phyloP scores from a whole-genome alignment of 2,888 invertebrate genomes.

The Stramonita haemastoma region DNA sequence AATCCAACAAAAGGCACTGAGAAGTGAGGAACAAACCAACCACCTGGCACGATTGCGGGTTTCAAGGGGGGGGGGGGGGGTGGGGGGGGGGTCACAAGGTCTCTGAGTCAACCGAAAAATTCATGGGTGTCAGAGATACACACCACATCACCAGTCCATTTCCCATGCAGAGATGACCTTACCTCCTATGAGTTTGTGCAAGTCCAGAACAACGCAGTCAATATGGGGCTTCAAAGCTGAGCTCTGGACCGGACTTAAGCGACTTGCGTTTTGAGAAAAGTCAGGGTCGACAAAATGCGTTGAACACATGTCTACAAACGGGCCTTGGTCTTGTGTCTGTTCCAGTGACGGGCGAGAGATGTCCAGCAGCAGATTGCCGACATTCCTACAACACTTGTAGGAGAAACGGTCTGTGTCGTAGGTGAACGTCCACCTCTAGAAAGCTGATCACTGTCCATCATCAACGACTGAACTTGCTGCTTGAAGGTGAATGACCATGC shows the following conservation, averaged over 20 bases:
- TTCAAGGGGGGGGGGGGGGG: no score
- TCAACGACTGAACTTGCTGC: conserved; percentile 84
- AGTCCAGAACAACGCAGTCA: conserved; percentile 83
- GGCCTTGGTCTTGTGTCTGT: conserved; percentile 89
- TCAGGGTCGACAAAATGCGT: conserved; percentile 83
- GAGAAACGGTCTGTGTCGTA: conserved; percentile 86
- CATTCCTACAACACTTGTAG: conserved; percentile 87
- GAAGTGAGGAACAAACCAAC: background rate
- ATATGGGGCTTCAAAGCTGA: conserved; percentile 82
- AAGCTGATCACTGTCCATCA: conserved; percentile 90
- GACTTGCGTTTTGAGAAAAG: conserved; percentile 83
- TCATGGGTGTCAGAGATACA: background rate
- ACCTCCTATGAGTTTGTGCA: conserved; percentile 81
- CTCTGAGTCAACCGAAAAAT: no score
- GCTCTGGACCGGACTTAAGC: conserved; percentile 83
- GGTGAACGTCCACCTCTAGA: conserved; percentile 79
- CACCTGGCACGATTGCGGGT: no score
- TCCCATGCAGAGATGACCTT: conserved; percentile 72
- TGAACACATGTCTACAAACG: conserved; percentile 88
- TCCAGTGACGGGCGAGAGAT: conserved; percentile 89
- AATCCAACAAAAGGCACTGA: background rate
- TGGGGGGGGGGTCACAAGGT: no score
- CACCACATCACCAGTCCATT: background rate
- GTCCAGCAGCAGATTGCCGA: conserved; percentile 85
- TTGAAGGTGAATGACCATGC: conserved; percentile 80